Evolutionary conservation across 2,888 invertebrate genomes (phyloP).

Genomic region (Cepaea hortensis): DNA sequence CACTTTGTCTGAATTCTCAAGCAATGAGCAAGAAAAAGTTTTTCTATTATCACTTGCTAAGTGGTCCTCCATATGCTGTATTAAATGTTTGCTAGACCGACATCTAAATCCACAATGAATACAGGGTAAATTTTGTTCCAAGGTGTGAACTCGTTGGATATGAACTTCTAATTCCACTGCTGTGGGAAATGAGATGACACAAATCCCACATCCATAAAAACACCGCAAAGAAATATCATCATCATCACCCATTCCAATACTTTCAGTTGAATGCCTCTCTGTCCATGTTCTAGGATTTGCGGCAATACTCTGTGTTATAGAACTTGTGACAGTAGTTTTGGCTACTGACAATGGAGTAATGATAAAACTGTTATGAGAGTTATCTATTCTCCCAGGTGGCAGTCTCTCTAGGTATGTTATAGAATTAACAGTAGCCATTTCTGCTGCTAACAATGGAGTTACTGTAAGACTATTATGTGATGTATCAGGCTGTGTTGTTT

Average conservation of each 20-base stretch:
- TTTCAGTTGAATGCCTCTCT: constrained; percentile 1
- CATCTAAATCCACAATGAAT: constrained; percentile 19
- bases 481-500: neutral
- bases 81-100: neutral
- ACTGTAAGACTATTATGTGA: neutral
- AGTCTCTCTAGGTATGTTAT: too few relatives aligned
- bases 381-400: too few relatives aligned
- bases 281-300: neutral
- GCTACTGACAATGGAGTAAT: too few relatives aligned
- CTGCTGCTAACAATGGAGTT: neutral
- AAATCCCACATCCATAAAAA: constrained; percentile 36
- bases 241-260: neutral
- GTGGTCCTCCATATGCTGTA: constrained; percentile 28
- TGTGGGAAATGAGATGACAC: neutral
- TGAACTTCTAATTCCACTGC: constrained; percentile 17
- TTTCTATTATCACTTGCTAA: neutral
- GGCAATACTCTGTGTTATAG: neutral
- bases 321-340: too few relatives aligned
- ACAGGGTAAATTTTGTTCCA: constrained; percentile 8
- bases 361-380: too few relatives aligned
- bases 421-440: too few relatives aligned
- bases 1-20: constrained; percentile 13
- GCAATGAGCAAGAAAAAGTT: constrained; percentile 23
- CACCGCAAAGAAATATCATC: neutral
- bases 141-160: neutral